These are phyloP conservation scores for Cryptotermes secundus DNA, from an alignment of 1,140 invertebrate species.

Conservation along the genomic window DNA sequence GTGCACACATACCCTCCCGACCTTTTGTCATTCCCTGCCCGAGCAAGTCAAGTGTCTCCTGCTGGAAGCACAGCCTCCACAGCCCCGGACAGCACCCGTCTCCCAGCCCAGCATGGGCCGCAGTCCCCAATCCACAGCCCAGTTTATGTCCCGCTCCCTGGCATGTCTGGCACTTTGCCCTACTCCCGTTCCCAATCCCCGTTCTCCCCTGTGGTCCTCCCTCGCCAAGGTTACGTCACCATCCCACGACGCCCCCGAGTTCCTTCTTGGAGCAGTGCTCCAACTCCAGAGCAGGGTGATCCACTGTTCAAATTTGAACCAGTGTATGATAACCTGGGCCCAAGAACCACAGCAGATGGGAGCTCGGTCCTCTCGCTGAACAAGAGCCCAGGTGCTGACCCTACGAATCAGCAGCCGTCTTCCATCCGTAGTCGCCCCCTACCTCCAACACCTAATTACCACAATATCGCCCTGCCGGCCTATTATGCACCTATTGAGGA, in stretches of 20 bases:
- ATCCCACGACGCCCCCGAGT: slow-evolving; percentile 78
- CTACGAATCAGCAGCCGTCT: slow-evolving; percentile 47
- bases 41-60: slow-evolving; percentile 64
- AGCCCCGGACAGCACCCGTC: slow-evolving; percentile 63
- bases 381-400: slow-evolving; percentile 49
- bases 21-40: slow-evolving; percentile 72
- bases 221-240: slow-evolving; percentile 76
- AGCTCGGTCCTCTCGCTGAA: slow-evolving; percentile 76
- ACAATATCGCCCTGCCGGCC: slow-evolving; percentile 46
- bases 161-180: slow-evolving; percentile 65
- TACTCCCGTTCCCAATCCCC: slow-evolving; percentile 72
- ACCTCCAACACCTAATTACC: slow-evolving; percentile 56
- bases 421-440: slow-evolving; percentile 53
- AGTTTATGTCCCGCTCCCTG: slow-evolving; percentile 52
- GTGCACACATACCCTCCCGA: slow-evolving; percentile 69
- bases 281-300: slow-evolving; percentile 48
- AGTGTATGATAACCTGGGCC: slow-evolving; percentile 80
- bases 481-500: slow-evolving; percentile 65
- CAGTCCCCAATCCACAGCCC: slow-evolving; percentile 55
- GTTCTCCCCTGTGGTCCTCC: slow-evolving; percentile 61
- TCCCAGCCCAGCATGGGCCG: slow-evolving; percentile 54
- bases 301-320: slow-evolving; percentile 57
- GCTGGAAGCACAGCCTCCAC: slow-evolving; percentile 73
- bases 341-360: slow-evolving; percentile 80
- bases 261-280: slow-evolving; percentile 72